Percentiles rank a stretch among this genome's conserved stretches.
Conservation (phyloP, 2,888 invertebrate species). For the Drosophila greeni region DNA sequence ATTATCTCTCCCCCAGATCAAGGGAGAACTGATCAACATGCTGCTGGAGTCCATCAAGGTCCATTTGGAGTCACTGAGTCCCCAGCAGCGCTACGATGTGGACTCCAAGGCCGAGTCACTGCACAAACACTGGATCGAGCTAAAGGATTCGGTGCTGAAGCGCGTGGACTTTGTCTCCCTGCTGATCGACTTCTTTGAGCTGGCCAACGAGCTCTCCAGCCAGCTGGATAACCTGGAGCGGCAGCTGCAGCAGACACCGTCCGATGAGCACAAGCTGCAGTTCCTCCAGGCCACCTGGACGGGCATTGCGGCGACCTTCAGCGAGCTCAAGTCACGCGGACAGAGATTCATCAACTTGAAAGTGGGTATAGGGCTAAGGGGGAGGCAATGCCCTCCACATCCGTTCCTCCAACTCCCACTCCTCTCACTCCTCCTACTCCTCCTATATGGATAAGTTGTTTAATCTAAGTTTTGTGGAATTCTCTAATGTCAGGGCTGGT, state of each 20-base stretch:
- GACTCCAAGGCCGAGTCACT: constrained; percentile 83
- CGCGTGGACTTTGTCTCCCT: constrained; percentile 84
- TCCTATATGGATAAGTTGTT: constrained; percentile 7
- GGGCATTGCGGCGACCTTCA: constrained; percentile 82
- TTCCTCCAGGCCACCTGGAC: constrained; percentile 81
- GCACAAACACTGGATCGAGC: constrained; percentile 83
- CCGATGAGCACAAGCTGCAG: constrained; percentile 81
- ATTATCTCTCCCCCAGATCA: constrained; percentile 79
- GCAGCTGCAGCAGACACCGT: constrained; percentile 80
- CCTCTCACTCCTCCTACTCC: background rate
- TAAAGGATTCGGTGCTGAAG: constrained; percentile 82
- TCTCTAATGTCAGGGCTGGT: constrained; percentile 54
- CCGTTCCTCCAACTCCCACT: background rate
- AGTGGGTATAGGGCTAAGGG: constrained; percentile 75
- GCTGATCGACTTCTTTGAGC: constrained; percentile 86
- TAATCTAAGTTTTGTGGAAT: constrained; percentile 52
- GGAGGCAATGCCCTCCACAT: background rate
- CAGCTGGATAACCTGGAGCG: constrained; percentile 84
- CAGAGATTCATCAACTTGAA: constrained; percentile 82
- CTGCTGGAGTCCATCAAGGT: constrained; percentile 83
- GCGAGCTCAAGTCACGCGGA: constrained; percentile 84
- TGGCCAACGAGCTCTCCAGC: constrained; percentile 83
- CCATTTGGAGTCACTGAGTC: constrained; percentile 83
- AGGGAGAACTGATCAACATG: constrained; percentile 84
- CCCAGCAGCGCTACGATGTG: constrained; percentile 83